These are phyloP conservation scores for Paradoxurus hermaphroditus DNA, from an alignment of 2,113 vertebrate species.

Conservation along the genomic window DNA sequence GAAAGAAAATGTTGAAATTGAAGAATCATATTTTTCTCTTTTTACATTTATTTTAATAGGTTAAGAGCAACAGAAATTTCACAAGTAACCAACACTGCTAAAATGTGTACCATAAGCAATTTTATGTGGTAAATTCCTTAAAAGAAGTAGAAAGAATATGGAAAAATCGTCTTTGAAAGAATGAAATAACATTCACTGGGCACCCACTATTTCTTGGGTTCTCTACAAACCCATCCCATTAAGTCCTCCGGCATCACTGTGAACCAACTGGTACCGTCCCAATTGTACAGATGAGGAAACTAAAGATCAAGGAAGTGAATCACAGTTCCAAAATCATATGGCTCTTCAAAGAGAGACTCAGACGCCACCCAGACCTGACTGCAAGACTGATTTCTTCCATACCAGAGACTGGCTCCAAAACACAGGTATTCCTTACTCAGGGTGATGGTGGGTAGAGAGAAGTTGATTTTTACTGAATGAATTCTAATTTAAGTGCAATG, in stretches of 20 bases:
- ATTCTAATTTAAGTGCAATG: background rate
- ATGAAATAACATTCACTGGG: background rate
- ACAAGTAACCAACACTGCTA: background rate
- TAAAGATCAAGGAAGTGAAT: background rate
- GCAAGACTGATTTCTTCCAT: background rate
- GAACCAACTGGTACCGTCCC: background rate
- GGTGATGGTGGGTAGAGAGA: background rate
- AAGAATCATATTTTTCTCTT: slow-evolving; percentile 17
- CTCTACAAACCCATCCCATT: background rate
- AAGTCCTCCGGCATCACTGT: background rate
- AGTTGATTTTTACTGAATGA: background rate
- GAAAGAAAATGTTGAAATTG: slow-evolving; percentile 22
- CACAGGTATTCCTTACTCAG: background rate
- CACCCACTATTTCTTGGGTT: background rate
- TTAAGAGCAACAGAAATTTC: slow-evolving; percentile 29
- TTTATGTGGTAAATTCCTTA: background rate
- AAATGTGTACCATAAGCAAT: background rate
- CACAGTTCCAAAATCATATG: background rate
- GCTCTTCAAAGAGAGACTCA: background rate
- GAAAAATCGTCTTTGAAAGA: background rate
- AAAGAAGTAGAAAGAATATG: background rate
- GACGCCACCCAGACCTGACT: background rate
- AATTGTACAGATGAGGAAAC: background rate
- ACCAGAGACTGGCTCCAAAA: background rate
- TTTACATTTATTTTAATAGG: background rate